These are phyloP conservation scores for Moxostoma hubbsi DNA, from an alignment of 2,797 vertebrate species.

Conservation along the genomic window DNA sequence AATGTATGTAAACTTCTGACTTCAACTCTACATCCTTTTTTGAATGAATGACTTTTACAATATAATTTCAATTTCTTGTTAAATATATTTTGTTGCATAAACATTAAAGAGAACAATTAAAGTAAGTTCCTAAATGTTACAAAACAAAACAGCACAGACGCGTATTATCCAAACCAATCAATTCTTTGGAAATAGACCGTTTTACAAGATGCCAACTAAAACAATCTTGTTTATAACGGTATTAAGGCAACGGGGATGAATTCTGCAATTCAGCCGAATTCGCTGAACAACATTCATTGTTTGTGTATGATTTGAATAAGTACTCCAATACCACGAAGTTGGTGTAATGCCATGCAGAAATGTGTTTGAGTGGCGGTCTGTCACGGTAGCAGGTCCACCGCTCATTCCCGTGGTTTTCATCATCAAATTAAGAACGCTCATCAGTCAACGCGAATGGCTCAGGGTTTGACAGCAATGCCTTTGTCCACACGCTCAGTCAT, in stretches of 20 bases:
- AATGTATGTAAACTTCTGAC: too few relatives aligned
- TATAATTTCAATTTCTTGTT: background rate
- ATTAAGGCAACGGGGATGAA: too few relatives aligned
- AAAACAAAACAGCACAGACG: background rate
- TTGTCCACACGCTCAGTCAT: conserved; percentile 28
- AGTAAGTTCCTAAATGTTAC: background rate
- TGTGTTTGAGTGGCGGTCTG: conserved; percentile 12
- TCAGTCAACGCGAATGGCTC: conserved; percentile 36
- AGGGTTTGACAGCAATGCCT: conserved; percentile 40
- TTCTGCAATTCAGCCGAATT: background rate
- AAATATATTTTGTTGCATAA: background rate
- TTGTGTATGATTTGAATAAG: conserved; percentile 4
- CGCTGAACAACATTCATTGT: background rate
- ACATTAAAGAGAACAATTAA: background rate
- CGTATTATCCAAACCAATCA: background rate
- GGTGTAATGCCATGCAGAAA: background rate
- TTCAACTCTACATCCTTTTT: background rate
- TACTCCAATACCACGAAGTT: background rate
- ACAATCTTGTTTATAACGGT: background rate
- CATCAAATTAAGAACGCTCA: conserved; percentile 27
- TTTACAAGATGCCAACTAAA: background rate
- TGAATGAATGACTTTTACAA: background rate
- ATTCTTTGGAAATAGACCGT: background rate
- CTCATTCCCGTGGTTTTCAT: conserved; percentile 24
- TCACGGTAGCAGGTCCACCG: conserved; percentile 23